Base-by-base conservation (phyloP, 1,140 invertebrate species). In the Brachionus plicatilis region DNA sequence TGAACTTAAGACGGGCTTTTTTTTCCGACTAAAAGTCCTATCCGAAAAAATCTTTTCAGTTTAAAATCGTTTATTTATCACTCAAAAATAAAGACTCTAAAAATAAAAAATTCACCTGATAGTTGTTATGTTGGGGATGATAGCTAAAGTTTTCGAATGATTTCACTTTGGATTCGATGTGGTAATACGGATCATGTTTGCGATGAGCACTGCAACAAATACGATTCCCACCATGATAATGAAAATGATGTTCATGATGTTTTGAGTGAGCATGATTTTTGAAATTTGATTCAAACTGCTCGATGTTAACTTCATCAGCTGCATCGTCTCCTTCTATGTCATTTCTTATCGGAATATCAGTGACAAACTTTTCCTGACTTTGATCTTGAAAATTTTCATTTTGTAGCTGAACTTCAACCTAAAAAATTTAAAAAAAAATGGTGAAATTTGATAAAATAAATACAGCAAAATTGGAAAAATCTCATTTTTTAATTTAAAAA, bases 161-260 rank as follows among this genome's bases (percentile, higher is more conserved):
- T 29, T 68, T 60, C 2, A 82, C 33, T 65, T 82, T 82, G 12
- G 79, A 60, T 68, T 66, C 79, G 7, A 82, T 47, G 27, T 82
- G 6, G 45, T 41, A 82, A 68, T 82, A 82, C n/a, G 79, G 79
- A 45, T 82, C 79, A 24, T 82, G 37, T 60, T 8, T 60, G 14
- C 79, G 53, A 68, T 82, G 79, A n/a, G 79, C 79, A 65, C 79
- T 82, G 12, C 79, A 82, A 27, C 79, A 82, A 12, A 50, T 76
- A 27, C 72, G 43, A 14, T 82, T 60, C 12, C 65, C 79, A 37
- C 41, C 53, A 47, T 82, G 50, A 41, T 27, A 60, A n/a, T 82
- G 50, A 82, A 45, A 60, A 20, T 82, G 79, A 82, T 82, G 53
- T 17, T 65, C 53, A 27, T 65, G 65, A 12, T 65, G 50, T 14